Evolutionary conservation across 1,140 invertebrate species (phyloP).

Genomic region (Trichonephila inaurata): DNA sequence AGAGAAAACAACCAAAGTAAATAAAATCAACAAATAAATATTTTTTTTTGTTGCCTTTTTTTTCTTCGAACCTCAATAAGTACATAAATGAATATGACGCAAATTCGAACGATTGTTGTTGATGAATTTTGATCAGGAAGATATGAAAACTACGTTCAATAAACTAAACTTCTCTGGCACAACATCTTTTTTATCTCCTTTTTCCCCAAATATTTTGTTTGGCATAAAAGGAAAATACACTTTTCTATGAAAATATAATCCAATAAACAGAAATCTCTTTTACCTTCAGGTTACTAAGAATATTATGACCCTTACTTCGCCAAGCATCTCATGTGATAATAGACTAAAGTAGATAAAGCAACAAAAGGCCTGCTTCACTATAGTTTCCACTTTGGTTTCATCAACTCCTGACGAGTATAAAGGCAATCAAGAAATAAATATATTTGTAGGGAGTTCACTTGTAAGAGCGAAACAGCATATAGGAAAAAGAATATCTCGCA

Average conservation of each 20-base stretch:
- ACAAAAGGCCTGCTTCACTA: background rate
- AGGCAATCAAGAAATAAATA: conserved; percentile 62
- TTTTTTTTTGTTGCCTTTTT: too few species aligned
- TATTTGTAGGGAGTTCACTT: background rate
- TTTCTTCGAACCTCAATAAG: background rate
- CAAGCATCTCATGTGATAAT: background rate
- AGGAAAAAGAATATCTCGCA: background rate
- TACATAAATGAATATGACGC: background rate
- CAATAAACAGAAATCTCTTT: conserved; percentile 22
- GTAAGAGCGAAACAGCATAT: background rate
- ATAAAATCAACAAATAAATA: background rate
- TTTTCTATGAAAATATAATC: conserved; percentile 48
- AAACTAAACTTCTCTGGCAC: background rate
- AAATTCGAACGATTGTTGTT: background rate
- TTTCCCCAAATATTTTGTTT: background rate
- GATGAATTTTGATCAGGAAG: background rate
- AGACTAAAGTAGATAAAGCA: conserved; percentile 46
- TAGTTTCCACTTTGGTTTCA: background rate
- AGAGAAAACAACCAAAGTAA: background rate
- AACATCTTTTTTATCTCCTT: background rate
- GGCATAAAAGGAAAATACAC: background rate
- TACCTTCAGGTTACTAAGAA: conserved; percentile 7
- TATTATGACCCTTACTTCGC: background rate
- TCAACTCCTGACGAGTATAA: background rate
- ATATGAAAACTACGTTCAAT: conserved; percentile 10